phyloP scores from a whole-genome alignment of 2,797 vertebrate species.

The Gephyroberyx darwinii region DNA sequence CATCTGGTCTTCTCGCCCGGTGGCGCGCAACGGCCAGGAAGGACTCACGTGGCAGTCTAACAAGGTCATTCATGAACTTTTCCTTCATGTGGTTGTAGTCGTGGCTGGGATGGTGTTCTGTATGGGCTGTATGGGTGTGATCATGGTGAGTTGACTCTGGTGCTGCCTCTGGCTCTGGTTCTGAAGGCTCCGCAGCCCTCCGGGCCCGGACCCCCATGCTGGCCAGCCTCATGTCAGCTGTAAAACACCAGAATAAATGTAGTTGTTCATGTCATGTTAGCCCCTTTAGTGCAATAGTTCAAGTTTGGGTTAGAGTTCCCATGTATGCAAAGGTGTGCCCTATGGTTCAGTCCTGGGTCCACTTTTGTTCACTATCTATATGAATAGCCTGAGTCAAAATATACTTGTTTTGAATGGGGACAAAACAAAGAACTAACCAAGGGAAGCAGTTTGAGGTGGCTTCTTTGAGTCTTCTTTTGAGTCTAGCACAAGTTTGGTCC shows the following conservation, averaged over 20 bases:
- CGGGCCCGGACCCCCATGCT: conserved; percentile 59
- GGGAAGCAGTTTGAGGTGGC: too few relatives aligned
- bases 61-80: conserved; percentile 88
- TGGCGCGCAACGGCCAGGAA: not conserved
- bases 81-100: conserved; percentile 86
- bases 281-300: too few relatives aligned
- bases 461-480: too few relatives aligned
- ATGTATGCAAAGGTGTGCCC: too few relatives aligned
- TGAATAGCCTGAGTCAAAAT: too few relatives aligned
- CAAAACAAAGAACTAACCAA: too few relatives aligned
- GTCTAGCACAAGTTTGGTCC: too few relatives aligned
- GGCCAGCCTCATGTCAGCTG: conserved; percentile 74
- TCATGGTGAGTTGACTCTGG: conserved; percentile 68
- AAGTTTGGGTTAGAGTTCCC: too few relatives aligned
- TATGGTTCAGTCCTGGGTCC: too few relatives aligned
- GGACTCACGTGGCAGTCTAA: conserved; percentile 80
- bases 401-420: too few relatives aligned
- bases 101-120: conserved; percentile 73
- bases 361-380: too few relatives aligned
- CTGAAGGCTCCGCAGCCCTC: conserved; percentile 70
- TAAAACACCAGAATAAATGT: conserved; percentile 25
- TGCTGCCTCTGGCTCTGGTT: conserved; percentile 71
- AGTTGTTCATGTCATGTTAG: not conserved
- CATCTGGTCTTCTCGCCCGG: too few relatives aligned
- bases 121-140: conserved; percentile 51